phyloP scores from a whole-genome alignment of 1,140 invertebrate species.

The Cyphomyrmex costatus region DNA sequence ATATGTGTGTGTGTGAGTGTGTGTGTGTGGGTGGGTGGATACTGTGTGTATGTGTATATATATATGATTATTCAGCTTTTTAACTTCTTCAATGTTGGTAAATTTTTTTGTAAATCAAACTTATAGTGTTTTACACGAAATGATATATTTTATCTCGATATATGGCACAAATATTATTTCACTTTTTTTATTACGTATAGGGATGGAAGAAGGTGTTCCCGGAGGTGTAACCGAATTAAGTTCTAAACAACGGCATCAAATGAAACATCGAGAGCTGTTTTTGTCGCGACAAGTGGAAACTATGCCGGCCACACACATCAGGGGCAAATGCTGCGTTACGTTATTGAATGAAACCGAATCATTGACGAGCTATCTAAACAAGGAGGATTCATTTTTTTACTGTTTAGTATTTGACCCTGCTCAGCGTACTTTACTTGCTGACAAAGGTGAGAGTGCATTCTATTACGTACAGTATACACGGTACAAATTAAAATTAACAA shows the following conservation, averaged over 20 bases:
- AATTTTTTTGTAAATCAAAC: constrained; percentile 53
- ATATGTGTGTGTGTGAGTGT: too few species aligned
- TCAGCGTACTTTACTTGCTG: constrained; percentile 99
- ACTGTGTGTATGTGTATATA: too few species aligned
- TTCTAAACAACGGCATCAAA: constrained; percentile 95
- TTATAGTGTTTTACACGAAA: neutral
- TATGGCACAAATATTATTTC: constrained; percentile 12
- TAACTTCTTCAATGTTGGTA: constrained; percentile 26
- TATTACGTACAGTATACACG: neutral
- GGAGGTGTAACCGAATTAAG: constrained; percentile 88
- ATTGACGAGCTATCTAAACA: constrained; percentile 97
- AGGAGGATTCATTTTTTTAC: constrained; percentile 99
- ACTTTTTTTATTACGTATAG: constrained; percentile 76
- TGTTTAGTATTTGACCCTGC: constrained; percentile 99
- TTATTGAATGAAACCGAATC: constrained; percentile 99
- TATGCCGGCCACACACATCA: constrained; percentile 98
- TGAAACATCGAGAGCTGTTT: constrained; percentile 99
- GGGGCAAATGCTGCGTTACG: constrained; percentile 99
- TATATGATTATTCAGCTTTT: constrained; percentile 40
- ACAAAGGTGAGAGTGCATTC: constrained; percentile 94
- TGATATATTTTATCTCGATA: constrained; percentile 13
- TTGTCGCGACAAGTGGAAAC: constrained; percentile 99
- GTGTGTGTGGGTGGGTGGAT: too few species aligned
- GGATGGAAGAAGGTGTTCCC: constrained; percentile 86
- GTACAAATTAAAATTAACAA: neutral